phyloP scores from a whole-genome alignment of 2,888 invertebrate species.

The Caenorhabditis angaria region DNA sequence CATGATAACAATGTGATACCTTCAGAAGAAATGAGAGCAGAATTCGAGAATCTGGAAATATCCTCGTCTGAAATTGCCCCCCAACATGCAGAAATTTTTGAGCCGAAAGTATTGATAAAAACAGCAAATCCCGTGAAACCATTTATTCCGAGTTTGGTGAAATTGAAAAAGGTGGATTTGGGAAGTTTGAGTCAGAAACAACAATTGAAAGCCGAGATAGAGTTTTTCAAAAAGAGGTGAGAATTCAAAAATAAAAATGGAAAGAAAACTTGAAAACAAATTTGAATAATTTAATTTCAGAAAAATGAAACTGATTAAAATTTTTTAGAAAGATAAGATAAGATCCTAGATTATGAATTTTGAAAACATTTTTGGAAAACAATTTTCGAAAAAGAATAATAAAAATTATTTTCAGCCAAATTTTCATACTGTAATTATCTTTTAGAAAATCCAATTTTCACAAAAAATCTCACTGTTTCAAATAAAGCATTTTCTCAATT shows the following conservation, averaged over 20 bases:
- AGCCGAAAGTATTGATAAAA: neutral
- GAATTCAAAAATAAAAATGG: neutral
- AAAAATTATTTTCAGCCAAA: too few relatives aligned
- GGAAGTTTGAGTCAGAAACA: neutral
- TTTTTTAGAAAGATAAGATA: too few relatives aligned
- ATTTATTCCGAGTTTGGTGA: neutral
- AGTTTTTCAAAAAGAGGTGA: constrained; percentile 11
- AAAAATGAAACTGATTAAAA: too few relatives aligned
- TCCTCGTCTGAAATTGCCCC: neutral
- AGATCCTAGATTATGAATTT: too few relatives aligned
- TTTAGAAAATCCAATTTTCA: too few relatives aligned
- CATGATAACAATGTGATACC: neutral
- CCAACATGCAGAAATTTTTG: neutral
- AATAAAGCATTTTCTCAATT: too few relatives aligned
- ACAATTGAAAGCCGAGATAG: neutral
- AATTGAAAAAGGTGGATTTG: neutral
- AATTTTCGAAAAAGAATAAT: too few relatives aligned
- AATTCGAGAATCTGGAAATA: neutral
- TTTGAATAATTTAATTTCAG: too few relatives aligned
- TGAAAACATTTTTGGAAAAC: too few relatives aligned
- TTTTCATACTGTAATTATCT: too few relatives aligned
- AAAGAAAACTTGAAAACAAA: neutral
- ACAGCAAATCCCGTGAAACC: neutral
- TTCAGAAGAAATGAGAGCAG: neutral
- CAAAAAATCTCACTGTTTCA: too few relatives aligned